A percentile compares a stretch with the other conserved stretches of the same genome.
These are phyloP conservation scores for Rhysida immarginata DNA, from an alignment of 1,140 invertebrate species.

Conservation along the genomic window DNA sequence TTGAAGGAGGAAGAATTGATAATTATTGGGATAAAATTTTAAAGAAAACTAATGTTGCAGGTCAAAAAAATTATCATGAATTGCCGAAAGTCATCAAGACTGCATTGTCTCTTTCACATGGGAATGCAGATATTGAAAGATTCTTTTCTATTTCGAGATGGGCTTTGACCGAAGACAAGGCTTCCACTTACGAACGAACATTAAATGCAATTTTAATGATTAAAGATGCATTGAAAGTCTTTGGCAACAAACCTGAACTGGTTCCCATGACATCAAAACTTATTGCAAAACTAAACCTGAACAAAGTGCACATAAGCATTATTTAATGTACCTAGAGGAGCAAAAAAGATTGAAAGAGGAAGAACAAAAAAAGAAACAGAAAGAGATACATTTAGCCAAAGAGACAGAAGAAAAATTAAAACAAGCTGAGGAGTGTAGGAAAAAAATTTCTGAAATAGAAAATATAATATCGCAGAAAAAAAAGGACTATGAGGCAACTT, in stretches of 20 bases:
- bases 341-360: background rate
- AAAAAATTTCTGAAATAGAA: background rate
- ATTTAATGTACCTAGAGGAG: background rate
- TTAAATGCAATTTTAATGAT: background rate
- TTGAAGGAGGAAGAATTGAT: background rate
- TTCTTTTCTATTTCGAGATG: background rate
- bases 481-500: background rate
- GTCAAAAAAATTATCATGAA: background rate
- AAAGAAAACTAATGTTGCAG: background rate
- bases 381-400: background rate
- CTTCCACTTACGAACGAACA: background rate
- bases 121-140: background rate
- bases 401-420: background rate
- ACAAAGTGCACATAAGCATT: background rate
- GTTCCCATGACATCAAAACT: background rate
- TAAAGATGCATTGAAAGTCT: background rate
- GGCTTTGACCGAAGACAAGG: no score
- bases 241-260: background rate
- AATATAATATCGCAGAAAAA: background rate
- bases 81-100: background rate
- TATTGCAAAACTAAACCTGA: no score
- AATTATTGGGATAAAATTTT: background rate
- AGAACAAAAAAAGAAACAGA: background rate
- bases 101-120: background rate
- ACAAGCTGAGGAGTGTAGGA: background rate